Evolutionary conservation across 2,888 invertebrate genomes (phyloP), one percentile per base, ranked within the genome.

Genomic region (Ptycholaimellus sp.): DNA sequence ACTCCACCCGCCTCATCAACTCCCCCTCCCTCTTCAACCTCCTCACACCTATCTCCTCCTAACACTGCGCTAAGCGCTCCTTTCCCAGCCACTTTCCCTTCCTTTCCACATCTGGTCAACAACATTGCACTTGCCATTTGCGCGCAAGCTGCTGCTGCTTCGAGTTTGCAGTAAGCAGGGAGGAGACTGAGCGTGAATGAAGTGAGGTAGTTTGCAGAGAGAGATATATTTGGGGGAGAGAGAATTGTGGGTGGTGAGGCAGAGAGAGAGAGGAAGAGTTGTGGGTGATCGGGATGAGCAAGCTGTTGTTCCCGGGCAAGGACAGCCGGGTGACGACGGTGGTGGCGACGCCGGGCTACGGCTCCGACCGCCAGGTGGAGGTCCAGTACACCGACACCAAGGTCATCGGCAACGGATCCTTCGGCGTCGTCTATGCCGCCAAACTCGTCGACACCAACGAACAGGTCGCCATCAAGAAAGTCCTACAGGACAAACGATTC

Each of bases 341-440:
- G 59, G 81, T 90, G 59, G 93, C 90, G 59, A 93, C 90, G 56
- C 23, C 21, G 7, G 4, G 50, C 79, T 80, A 66, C 41, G 14
- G 17, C 23, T 29, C 22, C n/a, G 17, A 38, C 1, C 28, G 16
- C 19, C 42, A 46, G 47, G 48, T 50, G 11, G 90, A 96, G 69
- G 83, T 96, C 60, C 80, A 85, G 62, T 96, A 96, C 68, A 83
- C 85, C 54, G 93, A 96, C 67, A 85, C 87, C 64, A 93, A 87
- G 71, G 82, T 96, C 54, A 96, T 96, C 64, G 96, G 96, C 53
- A 96, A 96, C 72, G 96, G 96, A 64, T 90, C 90, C 67, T 99
- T 96, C 70, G 96, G 96, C 52, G 93, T 96, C 64, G 96, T 96
- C 48, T 99, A 93, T 68, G 87, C 93, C 65, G 96, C 96, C 55